phyloP scores from a whole-genome alignment of 1,140 invertebrate species.

The Drosophila mauritiana region DNA sequence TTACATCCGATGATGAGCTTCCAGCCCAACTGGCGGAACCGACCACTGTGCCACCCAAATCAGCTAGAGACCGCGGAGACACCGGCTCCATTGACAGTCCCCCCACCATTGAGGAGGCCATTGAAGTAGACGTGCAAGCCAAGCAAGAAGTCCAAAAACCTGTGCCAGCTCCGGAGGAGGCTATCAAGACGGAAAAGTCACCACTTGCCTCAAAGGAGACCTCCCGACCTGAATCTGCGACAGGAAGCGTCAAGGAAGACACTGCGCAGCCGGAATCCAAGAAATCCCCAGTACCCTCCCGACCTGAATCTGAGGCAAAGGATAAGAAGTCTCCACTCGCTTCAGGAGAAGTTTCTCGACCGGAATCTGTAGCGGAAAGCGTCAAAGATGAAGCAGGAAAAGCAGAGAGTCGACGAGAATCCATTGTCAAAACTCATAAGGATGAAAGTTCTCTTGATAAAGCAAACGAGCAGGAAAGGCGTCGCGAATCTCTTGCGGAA shows the following conservation, averaged over 20 bases:
- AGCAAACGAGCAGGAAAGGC: constrained; percentile 6
- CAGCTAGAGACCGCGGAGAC: constrained; percentile 69
- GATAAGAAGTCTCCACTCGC: constrained; percentile 25
- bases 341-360: constrained; percentile 42
- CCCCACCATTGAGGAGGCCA: constrained; percentile 80
- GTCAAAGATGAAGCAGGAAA: constrained; percentile 32
- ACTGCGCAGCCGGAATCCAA: constrained; percentile 2
- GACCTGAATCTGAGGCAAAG: constrained; percentile 25
- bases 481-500: constrained; percentile 18
- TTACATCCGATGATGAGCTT: constrained; percentile 80
- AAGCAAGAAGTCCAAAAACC: constrained; percentile 23
- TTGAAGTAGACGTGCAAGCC: constrained; percentile 72
- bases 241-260: constrained; percentile 4
- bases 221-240: constrained; percentile 8
- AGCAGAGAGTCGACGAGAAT: constrained; percentile 20
- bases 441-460: constrained; percentile 28
- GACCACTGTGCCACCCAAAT: constrained; percentile 16
- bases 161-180: constrained; percentile 20
- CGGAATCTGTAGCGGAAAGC: constrained; percentile 32
- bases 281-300: constrained; percentile 2
- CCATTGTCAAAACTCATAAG: constrained; percentile 16
- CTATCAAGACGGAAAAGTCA: constrained; percentile 23
- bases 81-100: constrained; percentile 77
- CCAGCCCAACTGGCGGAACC: constrained; percentile 59
- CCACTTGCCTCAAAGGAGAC: constrained; percentile 2